These are phyloP conservation scores for Alcis repandata DNA, from an alignment of 2,888 invertebrate genomes.

Conservation along the genomic window DNA sequence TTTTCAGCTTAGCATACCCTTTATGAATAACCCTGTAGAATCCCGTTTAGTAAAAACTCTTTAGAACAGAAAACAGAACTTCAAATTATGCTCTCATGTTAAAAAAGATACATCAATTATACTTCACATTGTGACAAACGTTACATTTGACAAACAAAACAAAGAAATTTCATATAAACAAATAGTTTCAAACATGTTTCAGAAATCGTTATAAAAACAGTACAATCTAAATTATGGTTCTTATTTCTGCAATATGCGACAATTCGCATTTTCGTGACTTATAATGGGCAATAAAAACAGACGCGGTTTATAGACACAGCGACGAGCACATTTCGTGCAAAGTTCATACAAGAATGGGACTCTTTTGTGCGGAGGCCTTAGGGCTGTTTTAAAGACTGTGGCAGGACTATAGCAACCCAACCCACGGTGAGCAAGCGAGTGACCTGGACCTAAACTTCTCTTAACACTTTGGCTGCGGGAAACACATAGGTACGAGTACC, in stretches of 20 bases:
- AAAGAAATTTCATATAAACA: background rate
- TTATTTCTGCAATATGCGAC: constrained; percentile 10
- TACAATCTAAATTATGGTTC: constrained; percentile 24
- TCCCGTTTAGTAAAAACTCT: too few species aligned
- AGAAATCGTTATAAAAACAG: constrained; percentile 1
- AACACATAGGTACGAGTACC: too few species aligned
- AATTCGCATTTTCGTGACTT: constrained; percentile 5
- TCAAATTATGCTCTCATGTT: background rate
- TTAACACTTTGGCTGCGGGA: too few species aligned
- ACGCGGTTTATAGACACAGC: constrained; percentile 25
- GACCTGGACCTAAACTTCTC: too few species aligned
- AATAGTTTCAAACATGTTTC: background rate
- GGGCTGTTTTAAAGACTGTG: too few species aligned
- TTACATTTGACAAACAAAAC: background rate
- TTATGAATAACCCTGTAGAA: too few species aligned
- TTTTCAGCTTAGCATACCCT: too few species aligned
- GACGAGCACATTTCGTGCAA: background rate
- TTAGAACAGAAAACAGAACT: background rate
- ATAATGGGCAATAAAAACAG: constrained; percentile 22
- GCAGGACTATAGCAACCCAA: too few species aligned
- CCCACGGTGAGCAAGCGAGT: too few species aligned
- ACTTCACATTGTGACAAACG: background rate
- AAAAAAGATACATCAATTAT: background rate
- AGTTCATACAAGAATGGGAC: background rate
- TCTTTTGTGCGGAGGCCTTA: background rate